Evolutionary conservation across 2,888 invertebrate species (phyloP).

Genomic region (Rhyacophila evoluta): DNA sequence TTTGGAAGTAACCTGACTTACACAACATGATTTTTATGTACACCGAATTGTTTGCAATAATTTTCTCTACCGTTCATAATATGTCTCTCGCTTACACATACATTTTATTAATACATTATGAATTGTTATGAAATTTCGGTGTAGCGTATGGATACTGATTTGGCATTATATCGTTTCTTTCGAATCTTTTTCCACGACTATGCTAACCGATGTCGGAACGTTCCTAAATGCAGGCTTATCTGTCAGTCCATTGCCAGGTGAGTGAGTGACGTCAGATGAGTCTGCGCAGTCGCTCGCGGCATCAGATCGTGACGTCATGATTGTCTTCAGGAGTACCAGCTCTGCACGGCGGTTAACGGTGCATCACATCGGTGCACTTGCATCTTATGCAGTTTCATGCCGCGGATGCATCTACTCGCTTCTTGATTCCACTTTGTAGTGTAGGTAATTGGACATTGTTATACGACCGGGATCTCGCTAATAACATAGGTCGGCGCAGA

Average conservation of each 20-base stretch:
- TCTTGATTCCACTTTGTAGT: not conserved
- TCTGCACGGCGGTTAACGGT: not conserved
- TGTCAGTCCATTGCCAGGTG: not conserved
- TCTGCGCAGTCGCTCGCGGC: slow-evolving; percentile 9
- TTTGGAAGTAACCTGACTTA: too few relatives aligned
- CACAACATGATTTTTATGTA: too few relatives aligned
- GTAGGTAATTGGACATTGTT: not conserved
- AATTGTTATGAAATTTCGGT: too few relatives aligned
- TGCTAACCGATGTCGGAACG: not conserved
- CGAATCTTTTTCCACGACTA: not conserved
- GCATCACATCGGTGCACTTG: slow-evolving; percentile 1
- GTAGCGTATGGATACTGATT: too few relatives aligned
- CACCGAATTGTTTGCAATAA: too few relatives aligned
- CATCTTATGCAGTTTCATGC: not conserved
- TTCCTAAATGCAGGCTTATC: not conserved
- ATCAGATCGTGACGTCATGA: not conserved
- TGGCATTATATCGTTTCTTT: too few relatives aligned
- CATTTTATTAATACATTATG: too few relatives aligned
- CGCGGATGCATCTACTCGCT: not conserved
- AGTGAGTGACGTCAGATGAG: slow-evolving; percentile 13
- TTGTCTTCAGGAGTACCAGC: not conserved
- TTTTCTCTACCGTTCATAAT: too few relatives aligned
- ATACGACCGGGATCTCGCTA: too few relatives aligned
- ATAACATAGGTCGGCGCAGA: too few relatives aligned
- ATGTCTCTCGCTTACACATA: too few relatives aligned